These are phyloP conservation scores for Julus scandinavius DNA, from an alignment of 2,888 invertebrate genomes.

Conservation along the genomic window DNA sequence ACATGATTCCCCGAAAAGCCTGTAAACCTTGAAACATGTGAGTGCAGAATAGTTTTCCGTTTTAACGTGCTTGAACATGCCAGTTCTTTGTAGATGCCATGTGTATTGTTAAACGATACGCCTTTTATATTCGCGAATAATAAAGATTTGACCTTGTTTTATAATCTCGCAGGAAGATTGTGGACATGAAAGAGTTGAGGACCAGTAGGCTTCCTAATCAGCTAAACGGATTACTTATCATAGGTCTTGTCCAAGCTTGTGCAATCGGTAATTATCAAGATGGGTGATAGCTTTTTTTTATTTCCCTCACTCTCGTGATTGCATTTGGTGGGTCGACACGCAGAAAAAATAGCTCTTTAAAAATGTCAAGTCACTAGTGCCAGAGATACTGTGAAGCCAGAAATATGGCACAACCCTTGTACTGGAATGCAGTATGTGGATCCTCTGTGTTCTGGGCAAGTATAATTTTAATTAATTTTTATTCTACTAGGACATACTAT, in stretches of 20 bases:
- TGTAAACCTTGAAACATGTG: slow-evolving; percentile 31
- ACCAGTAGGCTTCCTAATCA: neutral
- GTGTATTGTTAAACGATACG: neutral
- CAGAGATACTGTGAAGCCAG: neutral
- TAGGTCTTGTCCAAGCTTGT: neutral
- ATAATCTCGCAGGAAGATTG: neutral
- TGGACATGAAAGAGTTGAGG: neutral
- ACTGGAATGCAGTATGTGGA: slow-evolving; percentile 6
- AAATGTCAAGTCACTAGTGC: neutral
- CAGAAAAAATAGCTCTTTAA: neutral
- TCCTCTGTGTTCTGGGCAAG: neutral
- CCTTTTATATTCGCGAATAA: neutral
- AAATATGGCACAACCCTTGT: neutral
- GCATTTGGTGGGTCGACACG: neutral
- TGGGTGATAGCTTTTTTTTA: neutral
- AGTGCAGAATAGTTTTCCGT: neutral
- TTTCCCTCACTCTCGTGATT: neutral
- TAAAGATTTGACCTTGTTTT: neutral
- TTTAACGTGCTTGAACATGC: neutral
- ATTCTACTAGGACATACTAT: too few relatives aligned
- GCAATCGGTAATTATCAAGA: neutral
- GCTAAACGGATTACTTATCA: neutral
- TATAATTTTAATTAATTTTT: neutral
- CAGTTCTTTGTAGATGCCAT: neutral
- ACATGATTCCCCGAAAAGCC: neutral